Conservation (phyloP, 2,113 vertebrate species). For the Benitochromis conjunctus region DNA sequence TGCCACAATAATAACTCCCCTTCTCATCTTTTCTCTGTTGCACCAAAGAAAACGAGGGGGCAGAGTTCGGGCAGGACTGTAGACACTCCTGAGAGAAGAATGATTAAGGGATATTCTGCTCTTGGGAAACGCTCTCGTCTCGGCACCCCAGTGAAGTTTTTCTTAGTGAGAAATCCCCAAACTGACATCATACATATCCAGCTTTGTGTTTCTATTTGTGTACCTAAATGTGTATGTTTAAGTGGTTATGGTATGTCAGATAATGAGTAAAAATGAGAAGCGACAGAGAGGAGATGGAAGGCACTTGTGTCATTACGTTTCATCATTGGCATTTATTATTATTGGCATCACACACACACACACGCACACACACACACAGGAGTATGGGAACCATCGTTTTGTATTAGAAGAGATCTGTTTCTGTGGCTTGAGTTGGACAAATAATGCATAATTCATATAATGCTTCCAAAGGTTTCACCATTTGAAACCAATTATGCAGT, state of each 20-base stretch:
- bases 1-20: constrained; percentile 30
- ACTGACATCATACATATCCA: neutral
- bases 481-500: neutral
- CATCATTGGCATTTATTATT: neutral
- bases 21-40: constrained; percentile 25
- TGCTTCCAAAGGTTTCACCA: neutral
- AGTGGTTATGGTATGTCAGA: neutral
- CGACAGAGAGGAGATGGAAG: neutral
- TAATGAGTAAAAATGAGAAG: neutral
- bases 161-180: neutral
- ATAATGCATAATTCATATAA: neutral
- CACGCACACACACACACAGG: too few relatives aligned
- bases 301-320: neutral
- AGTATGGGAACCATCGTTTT: too few relatives aligned
- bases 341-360: too few relatives aligned
- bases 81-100: constrained; percentile 18
- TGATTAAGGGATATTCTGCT: constrained; percentile 43
- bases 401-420: neutral
- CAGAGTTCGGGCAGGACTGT: constrained; percentile 31
- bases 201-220: neutral
- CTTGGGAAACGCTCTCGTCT: neutral
- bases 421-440: neutral
- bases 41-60: constrained; percentile 14
- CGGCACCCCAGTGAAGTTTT: neutral
- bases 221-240: neutral